Evolutionary conservation across 1,140 invertebrate genomes (phyloP), one percentile per base, ranked within the genome.

Genomic region (Temnothorax nylanderi): DNA sequence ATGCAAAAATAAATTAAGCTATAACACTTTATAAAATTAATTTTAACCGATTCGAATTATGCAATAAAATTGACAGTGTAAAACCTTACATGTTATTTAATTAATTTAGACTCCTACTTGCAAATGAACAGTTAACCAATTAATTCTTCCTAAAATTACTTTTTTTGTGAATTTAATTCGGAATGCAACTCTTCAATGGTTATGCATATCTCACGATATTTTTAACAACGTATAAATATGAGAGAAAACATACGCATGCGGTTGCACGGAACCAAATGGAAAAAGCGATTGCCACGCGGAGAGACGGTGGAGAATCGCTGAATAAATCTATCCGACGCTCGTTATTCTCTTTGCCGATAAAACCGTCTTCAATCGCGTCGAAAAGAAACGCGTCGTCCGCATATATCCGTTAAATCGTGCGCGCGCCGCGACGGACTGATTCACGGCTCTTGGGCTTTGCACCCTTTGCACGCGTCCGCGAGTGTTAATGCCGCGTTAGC

Each of bases 401-500:
- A 71, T 75, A 77, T 64, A 78, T 51, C 74, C 51, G 49, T 51
- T 74, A 81, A 67, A 81, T 76, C 60, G 60, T n/a, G 85, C 60
- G 54, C 47, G 49, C 74, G 80, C 41, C 75, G 18, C 88, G 54
- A 81, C 86, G 64, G 10, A 49, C 72, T 85, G 89, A 90, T 90
- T 90, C 89, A 90, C 75, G 75, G 67, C 67, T 75, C 67, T 88
- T 44, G 86, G 58, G 74, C 69, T 87, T 87, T 85, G 88, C 88
- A 65, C 71, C 71, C 71, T 87, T 72, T 77, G 88, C 86, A 74
- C 51, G 58, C 74, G 51, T 54, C 16, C 41, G 41, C 88, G 41
- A 86, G 62, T 81, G 77, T 90, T 90, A 90, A 90, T 90, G 89
- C 89, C 81, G 54, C 77, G 85, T 90, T 90, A 90, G 71, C 51